Evolutionary conservation across 1,140 invertebrate species (phyloP), one percentile per base, ranked within the genome.

Genomic region (Aphis gossypii): DNA sequence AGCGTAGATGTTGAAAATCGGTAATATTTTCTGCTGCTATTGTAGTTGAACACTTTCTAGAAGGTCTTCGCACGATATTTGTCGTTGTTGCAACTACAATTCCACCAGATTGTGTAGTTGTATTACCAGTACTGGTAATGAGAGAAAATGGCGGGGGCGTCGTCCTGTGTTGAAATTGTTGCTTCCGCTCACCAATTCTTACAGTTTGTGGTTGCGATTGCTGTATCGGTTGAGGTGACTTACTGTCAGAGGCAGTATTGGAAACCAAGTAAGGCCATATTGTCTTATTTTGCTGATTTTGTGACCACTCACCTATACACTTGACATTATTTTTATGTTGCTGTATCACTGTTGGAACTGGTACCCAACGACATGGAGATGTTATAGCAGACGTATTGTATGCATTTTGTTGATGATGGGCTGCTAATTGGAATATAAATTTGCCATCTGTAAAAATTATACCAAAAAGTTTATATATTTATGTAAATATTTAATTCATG

Each of bases 381-480:
- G 54, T 68, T 46, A n/a, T 21, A n/a, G 56, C 38, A 44, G 56
- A 68, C 3, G 30, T 25, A 44, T 60, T 60, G 25, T 44, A 60
- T 41, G 51, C 0, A 44, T 90, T 38, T 68, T 68, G 48, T 38
- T 89, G 89, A 18, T 90, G 54, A 90, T 89, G 88, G 1, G 89
- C 89, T 44, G 89, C 89, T 21, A 90, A 8, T 68, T 90, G 89
- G 25, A 90, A 90, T 41, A 90, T 90, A 90, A 90, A 90, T 25
- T 90, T 90, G 0, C 89, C 89, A 6, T 90, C 89, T 90, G 25
- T 68, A 90, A 90, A n/a, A 30, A 86, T 83, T 23, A 90, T 46
- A 76, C 14, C 30, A 68, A n/a, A 18, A 76, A n/a, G 14, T 5
- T n/a, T 76, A n/a, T 18, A 56, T 44, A 89, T 11, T 30, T 30